phyloP scores from a whole-genome alignment of 2,888 invertebrate species.

The Clitarchus hookeri region DNA sequence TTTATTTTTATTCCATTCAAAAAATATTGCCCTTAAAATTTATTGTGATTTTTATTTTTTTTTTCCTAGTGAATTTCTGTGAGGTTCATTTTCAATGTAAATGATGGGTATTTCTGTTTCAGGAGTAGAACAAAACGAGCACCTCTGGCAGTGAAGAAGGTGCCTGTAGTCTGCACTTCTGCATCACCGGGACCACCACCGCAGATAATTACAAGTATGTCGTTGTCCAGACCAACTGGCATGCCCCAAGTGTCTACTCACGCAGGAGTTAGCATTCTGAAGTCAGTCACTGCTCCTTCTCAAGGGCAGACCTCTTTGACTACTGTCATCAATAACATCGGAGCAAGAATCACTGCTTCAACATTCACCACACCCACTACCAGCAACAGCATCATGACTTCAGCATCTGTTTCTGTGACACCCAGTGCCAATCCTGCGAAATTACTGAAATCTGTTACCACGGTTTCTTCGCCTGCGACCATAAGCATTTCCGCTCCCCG shows the following conservation, averaged over 20 bases:
- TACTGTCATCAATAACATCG: not conserved
- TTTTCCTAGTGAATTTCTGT: too few relatives aligned
- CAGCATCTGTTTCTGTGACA: constrained; percentile 27
- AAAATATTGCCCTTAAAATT: too few relatives aligned
- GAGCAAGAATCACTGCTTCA: constrained; percentile 18
- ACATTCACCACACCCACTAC: constrained; percentile 18
- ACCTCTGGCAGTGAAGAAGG: constrained; percentile 8
- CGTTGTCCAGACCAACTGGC: not conserved
- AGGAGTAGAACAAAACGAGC: not conserved
- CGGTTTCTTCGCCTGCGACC: not conserved
- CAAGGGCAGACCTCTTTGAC: not conserved
- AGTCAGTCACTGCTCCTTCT: not conserved
- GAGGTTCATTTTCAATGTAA: not conserved
- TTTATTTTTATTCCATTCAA: too few relatives aligned
- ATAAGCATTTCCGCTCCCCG: not conserved
- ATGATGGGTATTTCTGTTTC: not conserved
- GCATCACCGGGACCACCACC: not conserved
- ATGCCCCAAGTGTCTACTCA: not conserved
- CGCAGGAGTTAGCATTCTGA: not conserved
- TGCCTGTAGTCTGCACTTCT: not conserved
- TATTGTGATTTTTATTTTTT: too few relatives aligned
- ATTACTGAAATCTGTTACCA: not conserved
- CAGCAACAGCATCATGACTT: constrained; percentile 16
- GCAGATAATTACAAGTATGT: not conserved
- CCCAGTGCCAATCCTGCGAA: constrained; percentile 4